Percentiles rank a stretch among this genome's conserved stretches.
Evolutionary conservation across 2,797 vertebrate species (phyloP).

Genomic region (Coccyzus lansbergi): DNA sequence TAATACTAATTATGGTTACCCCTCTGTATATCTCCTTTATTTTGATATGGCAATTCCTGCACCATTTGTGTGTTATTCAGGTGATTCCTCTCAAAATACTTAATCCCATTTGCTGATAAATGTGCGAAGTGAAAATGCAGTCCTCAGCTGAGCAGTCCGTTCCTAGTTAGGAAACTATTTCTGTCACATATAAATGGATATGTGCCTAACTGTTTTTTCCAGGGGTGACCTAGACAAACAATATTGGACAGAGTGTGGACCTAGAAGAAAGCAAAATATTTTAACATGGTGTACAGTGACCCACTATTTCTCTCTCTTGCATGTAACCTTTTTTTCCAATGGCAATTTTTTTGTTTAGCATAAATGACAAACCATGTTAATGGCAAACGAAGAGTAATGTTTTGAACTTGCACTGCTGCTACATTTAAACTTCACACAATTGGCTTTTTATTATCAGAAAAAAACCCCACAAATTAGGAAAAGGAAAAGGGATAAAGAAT

Average conservation of each 20-base stretch:
- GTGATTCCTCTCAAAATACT: not conserved
- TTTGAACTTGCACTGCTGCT: not conserved
- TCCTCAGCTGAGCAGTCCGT: not conserved
- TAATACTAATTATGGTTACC: not conserved
- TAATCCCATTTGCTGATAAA: not conserved
- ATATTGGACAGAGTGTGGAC: not conserved
- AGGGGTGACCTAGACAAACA: not conserved
- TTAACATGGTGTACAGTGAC: not conserved
- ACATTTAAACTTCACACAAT: not conserved
- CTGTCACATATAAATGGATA: not conserved
- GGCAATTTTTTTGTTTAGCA: not conserved
- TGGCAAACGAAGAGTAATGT: not conserved
- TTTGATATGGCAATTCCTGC: not conserved
- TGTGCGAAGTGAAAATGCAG: not conserved
- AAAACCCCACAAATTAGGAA: not conserved
- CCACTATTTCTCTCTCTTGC: not conserved
- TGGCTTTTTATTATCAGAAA: not conserved
- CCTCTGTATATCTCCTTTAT: not conserved
- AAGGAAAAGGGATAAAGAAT: not conserved
- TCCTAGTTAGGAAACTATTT: not conserved
- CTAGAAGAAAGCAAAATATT: not conserved
- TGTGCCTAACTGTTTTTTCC: not conserved
- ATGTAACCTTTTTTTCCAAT: not conserved
- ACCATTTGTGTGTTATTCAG: not conserved
- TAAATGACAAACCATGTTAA: not conserved